A percentile compares a stretch with the other conserved stretches of the same genome.
Conservation (phyloP, 1,140 invertebrate species). For the Heliconius nattereri region DNA sequence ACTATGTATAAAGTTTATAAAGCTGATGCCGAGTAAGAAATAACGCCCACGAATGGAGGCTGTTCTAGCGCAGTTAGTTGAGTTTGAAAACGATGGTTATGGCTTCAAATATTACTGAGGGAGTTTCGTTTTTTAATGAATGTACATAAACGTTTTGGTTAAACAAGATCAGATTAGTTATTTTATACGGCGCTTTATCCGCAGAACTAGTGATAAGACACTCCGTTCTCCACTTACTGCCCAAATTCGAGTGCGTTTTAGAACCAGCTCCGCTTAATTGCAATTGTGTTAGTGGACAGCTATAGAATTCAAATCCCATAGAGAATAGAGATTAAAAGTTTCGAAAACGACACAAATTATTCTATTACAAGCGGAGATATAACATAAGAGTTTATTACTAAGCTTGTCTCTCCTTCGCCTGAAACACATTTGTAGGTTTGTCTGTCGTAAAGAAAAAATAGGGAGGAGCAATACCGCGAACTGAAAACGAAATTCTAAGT, state of each 20-base stretch:
- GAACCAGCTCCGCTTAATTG: too few relatives aligned
- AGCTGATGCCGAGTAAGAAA: not conserved
- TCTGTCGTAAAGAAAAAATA: conserved; percentile 2
- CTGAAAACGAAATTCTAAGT: not conserved
- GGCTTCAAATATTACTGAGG: not conserved
- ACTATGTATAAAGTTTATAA: not conserved
- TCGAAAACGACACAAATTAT: not conserved
- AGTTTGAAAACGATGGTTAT: not conserved
- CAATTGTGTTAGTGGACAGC: not conserved
- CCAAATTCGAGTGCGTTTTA: too few relatives aligned
- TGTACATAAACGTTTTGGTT: too few relatives aligned
- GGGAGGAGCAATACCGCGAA: not conserved
- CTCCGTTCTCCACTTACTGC: too few relatives aligned
- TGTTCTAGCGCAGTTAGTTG: not conserved
- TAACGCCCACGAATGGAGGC: not conserved
- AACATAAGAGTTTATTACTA: not conserved
- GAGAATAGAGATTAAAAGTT: not conserved
- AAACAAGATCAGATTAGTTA: too few relatives aligned
- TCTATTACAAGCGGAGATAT: not conserved
- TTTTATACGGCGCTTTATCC: too few relatives aligned
- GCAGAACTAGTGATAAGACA: too few relatives aligned
- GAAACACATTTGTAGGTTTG: not conserved
- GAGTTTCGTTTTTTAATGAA: not conserved
- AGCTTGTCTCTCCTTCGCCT: not conserved
- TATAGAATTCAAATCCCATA: not conserved